These are phyloP conservation scores for Urosaurus nigricauda DNA, from an alignment of 2,797 vertebrate species.

Conservation along the genomic window DNA sequence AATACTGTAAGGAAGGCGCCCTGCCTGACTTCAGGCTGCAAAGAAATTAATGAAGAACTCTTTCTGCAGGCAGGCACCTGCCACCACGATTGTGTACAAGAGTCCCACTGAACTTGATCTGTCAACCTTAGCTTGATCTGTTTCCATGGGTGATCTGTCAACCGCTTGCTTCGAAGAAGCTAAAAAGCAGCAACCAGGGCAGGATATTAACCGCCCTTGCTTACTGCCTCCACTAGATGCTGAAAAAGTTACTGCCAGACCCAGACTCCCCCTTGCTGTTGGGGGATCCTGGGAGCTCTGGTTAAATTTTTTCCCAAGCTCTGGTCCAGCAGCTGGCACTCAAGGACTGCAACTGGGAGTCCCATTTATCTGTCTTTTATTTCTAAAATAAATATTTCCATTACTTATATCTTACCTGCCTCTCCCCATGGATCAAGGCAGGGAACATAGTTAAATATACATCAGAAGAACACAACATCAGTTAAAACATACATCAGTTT, in stretches of 20 bases:
- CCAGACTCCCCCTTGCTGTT: too few relatives aligned
- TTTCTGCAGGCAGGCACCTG: background rate
- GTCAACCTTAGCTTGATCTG: background rate
- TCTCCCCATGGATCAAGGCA: too few relatives aligned
- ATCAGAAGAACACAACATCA: too few relatives aligned
- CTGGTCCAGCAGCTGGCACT: background rate
- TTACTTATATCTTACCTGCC: too few relatives aligned
- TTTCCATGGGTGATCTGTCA: background rate
- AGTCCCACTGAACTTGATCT: background rate
- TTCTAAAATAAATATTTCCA: background rate
- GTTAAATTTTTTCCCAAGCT: background rate
- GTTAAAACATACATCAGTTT: too few relatives aligned
- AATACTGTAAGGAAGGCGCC: background rate
- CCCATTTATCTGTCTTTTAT: background rate
- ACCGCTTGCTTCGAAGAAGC: background rate
- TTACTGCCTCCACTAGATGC: background rate
- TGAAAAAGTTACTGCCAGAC: background rate
- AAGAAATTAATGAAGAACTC: background rate
- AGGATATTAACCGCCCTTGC: background rate
- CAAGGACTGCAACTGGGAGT: background rate
- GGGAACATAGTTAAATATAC: too few relatives aligned
- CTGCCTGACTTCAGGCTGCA: background rate
- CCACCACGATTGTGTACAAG: background rate
- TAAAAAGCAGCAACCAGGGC: background rate
- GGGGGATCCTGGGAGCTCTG: background rate